Evolutionary conservation across 1,140 invertebrate species (phyloP).

Genomic region (Neocloeon triangulifer): DNA sequence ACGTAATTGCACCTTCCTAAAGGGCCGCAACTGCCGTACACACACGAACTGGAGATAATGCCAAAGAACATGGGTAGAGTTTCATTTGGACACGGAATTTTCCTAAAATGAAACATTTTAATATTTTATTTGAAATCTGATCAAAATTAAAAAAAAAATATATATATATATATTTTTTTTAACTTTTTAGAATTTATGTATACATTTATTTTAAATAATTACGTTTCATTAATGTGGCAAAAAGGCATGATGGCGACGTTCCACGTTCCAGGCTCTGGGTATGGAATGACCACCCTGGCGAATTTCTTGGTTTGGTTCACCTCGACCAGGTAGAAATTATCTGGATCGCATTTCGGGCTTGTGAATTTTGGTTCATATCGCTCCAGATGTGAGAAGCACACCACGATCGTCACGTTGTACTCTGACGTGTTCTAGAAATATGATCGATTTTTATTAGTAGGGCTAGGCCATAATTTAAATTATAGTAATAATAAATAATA

Average conservation of each 20-base stretch:
- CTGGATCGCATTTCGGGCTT: constrained; percentile 21
- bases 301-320: constrained; percentile 26
- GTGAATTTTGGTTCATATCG: constrained; percentile 27
- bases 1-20: constrained; percentile 41
- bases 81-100: constrained; percentile 16
- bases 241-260: constrained; percentile 41
- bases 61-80: constrained; percentile 24
- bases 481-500: no score
- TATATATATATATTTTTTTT: no score
- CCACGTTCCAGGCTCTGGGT: constrained; percentile 53
- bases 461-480: no score
- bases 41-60: constrained; percentile 38
- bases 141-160: no score
- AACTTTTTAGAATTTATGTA: no score
- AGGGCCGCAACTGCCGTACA: constrained; percentile 34
- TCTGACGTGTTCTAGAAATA: constrained; percentile 18
- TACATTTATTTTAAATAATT: no score
- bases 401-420: constrained; percentile 24
- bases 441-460: no score
- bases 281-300: constrained; percentile 37
- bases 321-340: constrained; percentile 30
- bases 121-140: constrained; percentile 3
- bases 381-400: no score
- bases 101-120: constrained; percentile 8
- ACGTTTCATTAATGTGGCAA: constrained; percentile 20